These are phyloP conservation scores for Nothocercus julius DNA, from an alignment of 2,113 vertebrate species.

Conservation along the genomic window DNA sequence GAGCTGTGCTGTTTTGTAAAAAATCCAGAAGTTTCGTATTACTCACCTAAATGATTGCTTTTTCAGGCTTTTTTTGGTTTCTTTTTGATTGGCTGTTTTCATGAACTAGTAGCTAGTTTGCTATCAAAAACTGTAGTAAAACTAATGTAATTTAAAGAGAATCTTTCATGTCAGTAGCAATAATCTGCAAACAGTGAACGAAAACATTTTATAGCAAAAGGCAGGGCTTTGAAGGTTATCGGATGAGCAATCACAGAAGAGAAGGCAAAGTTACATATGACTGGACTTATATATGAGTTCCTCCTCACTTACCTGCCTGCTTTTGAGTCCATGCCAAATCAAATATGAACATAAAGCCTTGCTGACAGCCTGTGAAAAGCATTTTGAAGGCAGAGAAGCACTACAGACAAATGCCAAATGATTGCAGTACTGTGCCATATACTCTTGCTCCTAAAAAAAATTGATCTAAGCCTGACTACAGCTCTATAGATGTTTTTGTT, in stretches of 20 bases:
- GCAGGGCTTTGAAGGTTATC: background rate
- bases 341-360: conserved; percentile 36
- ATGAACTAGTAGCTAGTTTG: background rate
- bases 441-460: background rate
- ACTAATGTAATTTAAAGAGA: background rate
- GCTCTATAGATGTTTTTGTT: background rate
- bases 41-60: background rate
- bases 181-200: background rate
- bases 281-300: background rate
- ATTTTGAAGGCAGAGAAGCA: background rate
- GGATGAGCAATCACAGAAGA: background rate
- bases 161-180: background rate
- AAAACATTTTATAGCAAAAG: background rate
- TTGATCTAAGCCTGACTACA: background rate
- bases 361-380: conserved; percentile 36
- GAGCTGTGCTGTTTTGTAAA: background rate
- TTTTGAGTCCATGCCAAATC: conserved; percentile 48
- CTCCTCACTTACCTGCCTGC: background rate
- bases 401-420: background rate
- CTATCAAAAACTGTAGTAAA: background rate
- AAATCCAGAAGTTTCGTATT: background rate
- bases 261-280: background rate
- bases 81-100: background rate
- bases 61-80: background rate
- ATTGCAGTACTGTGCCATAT: background rate